Conservation (phyloP, 2,888 invertebrate species). For the Arrhopalites spinosus region DNA sequence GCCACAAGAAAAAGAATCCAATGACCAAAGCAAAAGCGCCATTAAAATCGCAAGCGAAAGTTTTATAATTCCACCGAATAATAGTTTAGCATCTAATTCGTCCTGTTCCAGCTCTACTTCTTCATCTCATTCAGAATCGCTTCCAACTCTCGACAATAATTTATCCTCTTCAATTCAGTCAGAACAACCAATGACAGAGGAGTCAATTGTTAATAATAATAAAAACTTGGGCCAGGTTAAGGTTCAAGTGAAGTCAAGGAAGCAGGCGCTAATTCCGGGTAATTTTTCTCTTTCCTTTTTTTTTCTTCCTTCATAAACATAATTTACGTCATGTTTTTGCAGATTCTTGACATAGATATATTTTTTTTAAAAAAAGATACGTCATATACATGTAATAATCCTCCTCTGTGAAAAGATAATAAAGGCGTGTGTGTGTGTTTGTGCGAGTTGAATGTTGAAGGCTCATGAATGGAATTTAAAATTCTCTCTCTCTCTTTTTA, state of each 20-base stretch:
- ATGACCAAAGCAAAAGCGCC: neutral
- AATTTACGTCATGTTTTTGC: no score
- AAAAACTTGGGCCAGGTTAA: constrained; percentile 9
- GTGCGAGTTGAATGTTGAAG: no score
- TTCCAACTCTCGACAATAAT: neutral
- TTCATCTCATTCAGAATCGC: neutral
- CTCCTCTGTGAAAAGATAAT: no score
- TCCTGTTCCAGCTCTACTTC: neutral
- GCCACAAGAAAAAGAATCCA: neutral
- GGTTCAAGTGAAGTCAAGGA: constrained; percentile 17
- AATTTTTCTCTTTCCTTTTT: no score
- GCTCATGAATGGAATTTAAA: no score
- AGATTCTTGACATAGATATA: no score
- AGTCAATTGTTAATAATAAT: constrained; percentile 10
- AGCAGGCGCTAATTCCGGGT: constrained; percentile 19
- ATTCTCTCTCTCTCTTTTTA: no score
- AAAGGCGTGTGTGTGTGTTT: no score
- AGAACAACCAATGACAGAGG: neutral
- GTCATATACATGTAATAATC: no score
- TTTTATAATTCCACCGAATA: neutral
- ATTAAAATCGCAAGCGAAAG: neutral
- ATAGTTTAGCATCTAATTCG: neutral
- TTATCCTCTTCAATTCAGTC: neutral
- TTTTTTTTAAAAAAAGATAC: no score
- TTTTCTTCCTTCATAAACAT: no score